phyloP scores from a whole-genome alignment of 2,888 invertebrate species.

The Agonopterix alstromeriana region DNA sequence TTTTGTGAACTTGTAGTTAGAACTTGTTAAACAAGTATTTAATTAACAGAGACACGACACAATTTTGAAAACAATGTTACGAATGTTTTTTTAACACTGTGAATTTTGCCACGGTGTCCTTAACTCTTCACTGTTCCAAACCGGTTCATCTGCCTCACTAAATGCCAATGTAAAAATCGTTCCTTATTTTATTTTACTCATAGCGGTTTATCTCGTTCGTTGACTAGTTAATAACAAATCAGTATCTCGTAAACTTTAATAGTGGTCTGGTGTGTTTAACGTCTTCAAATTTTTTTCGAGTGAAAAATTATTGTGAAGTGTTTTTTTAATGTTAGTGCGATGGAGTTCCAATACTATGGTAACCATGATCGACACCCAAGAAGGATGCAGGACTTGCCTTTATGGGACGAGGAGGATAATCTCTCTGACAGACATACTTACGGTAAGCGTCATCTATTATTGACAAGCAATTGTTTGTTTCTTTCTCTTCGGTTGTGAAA shows the following conservation, averaged over 20 bases:
- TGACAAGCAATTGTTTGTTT: too few species aligned
- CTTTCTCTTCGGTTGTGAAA: too few species aligned
- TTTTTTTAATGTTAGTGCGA: constrained; percentile 20
- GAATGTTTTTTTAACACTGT: too few species aligned
- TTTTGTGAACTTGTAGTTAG: too few species aligned
- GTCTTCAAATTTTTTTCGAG: constrained; percentile 12
- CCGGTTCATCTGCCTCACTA: too few species aligned
- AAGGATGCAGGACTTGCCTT: constrained; percentile 51
- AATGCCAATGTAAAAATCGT: too few species aligned
- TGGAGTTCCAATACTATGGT: constrained; percentile 69
- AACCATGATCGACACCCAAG: constrained; percentile 50
- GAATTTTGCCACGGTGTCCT: too few species aligned
- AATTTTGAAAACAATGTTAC: too few species aligned
- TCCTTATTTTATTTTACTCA: constrained; percentile 1
- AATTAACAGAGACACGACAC: too few species aligned
- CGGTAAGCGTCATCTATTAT: constrained; percentile 31
- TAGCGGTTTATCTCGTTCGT: constrained; percentile 55
- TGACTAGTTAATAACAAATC: constrained; percentile 51
- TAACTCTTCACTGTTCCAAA: too few species aligned
- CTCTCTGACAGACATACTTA: constrained; percentile 58
- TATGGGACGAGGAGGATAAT: constrained; percentile 69
- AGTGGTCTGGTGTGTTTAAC: constrained; percentile 46
- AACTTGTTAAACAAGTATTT: too few species aligned
- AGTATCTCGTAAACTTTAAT: constrained; percentile 52
- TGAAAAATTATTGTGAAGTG: constrained; percentile 21